A percentile compares a stretch with the other conserved stretches of the same genome.
Conservation (phyloP, 1,140 invertebrate species). For the Pachypsylla venusta region DNA sequence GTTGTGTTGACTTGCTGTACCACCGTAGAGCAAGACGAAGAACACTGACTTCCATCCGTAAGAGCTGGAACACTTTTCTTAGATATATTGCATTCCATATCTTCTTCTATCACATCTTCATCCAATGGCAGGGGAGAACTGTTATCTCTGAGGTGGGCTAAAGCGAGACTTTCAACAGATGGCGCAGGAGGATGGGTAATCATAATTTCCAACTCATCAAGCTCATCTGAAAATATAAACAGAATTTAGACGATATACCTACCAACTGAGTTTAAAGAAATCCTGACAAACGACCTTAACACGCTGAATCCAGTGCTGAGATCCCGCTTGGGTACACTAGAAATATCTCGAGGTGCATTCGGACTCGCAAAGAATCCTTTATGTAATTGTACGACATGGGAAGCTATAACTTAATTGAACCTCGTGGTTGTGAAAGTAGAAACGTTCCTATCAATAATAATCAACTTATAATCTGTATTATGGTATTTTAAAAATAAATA, state of each 20-base stretch:
- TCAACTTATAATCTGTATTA: constrained; percentile 4
- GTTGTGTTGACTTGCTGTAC: constrained; percentile 38
- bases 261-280: too few relatives aligned
- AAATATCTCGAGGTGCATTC: too few relatives aligned
- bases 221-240: constrained; percentile 29
- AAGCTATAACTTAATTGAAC: too few relatives aligned
- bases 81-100: background rate
- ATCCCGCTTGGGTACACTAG: too few relatives aligned
- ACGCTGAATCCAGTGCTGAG: too few relatives aligned
- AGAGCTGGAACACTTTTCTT: constrained; percentile 21
- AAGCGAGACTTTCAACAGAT: constrained; percentile 55
- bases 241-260: too few relatives aligned
- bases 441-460: background rate
- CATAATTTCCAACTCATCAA: constrained; percentile 53
- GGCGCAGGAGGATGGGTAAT: constrained; percentile 52
- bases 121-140: constrained; percentile 28
- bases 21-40: constrained; percentile 65
- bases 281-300: too few relatives aligned
- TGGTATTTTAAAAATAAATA: background rate
- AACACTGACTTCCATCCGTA: constrained; percentile 55
- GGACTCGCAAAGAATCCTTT: too few relatives aligned
- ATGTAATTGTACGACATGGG: too few relatives aligned
- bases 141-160: constrained; percentile 48
- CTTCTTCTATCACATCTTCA: constrained; percentile 24
- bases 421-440: too few relatives aligned